A percentile compares a stretch with the other conserved stretches of the same genome.
These are phyloP conservation scores for Rhegmatorhina hoffmannsi DNA, from an alignment of 2,113 vertebrate species.

Conservation along the genomic window DNA sequence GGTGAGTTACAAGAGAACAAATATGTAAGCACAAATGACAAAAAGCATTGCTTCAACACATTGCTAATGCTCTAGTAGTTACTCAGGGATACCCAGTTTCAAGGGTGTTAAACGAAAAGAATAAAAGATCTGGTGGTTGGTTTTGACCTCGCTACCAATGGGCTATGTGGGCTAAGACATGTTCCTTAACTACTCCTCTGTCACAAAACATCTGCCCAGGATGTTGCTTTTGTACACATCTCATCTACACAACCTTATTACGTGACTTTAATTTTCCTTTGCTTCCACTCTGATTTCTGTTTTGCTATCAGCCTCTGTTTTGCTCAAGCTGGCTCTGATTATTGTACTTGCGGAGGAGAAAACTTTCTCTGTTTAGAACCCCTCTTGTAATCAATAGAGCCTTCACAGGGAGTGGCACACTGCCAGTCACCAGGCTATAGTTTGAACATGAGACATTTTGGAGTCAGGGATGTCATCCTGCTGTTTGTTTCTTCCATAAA, in stretches of 20 bases:
- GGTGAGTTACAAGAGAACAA: neutral
- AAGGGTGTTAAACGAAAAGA: neutral
- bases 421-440: neutral
- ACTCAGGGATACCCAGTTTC: neutral
- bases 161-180: neutral
- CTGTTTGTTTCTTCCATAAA: neutral
- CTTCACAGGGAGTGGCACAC: neutral
- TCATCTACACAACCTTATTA: neutral
- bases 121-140: neutral
- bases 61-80: neutral
- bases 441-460: neutral
- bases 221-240: neutral
- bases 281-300: neutral
- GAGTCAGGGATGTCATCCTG: neutral
- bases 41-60: neutral
- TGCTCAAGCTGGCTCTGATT: neutral
- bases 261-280: neutral
- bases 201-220: neutral
- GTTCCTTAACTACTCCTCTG: neutral
- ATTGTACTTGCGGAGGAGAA: neutral
- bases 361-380: neutral
- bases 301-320: neutral
- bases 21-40: neutral
- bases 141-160: neutral
- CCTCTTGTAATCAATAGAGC: neutral